These are phyloP conservation scores for Grantiella picta DNA, from an alignment of 2,113 vertebrate genomes.

Conservation along the genomic window DNA sequence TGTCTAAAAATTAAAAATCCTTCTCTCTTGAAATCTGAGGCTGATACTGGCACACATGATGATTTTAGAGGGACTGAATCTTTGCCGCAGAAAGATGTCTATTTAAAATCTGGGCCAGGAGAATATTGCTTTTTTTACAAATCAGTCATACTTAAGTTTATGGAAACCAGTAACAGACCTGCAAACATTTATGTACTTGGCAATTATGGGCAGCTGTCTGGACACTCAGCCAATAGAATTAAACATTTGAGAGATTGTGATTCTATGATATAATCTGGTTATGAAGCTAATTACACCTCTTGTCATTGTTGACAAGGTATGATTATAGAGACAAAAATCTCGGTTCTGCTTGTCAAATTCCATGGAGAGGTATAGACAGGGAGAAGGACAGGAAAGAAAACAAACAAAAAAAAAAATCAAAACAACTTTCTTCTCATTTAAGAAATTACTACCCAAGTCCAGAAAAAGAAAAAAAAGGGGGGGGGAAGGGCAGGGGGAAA, in stretches of 20 bases:
- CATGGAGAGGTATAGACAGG: neutral
- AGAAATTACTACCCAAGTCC: neutral
- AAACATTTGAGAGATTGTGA: neutral
- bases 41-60: neutral
- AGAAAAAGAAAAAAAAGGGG: neutral
- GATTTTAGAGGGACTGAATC: neutral
- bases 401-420: neutral
- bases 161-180: neutral
- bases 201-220: neutral
- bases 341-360: neutral
- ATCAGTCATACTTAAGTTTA: neutral
- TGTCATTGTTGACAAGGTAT: neutral
- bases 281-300: conserved; percentile 38
- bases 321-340: conserved; percentile 40
- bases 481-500: neutral
- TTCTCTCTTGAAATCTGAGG: neutral
- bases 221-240: neutral
- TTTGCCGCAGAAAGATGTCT: neutral
- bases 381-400: neutral
- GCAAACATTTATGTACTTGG: neutral
- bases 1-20: neutral
- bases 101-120: neutral
- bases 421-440: neutral
- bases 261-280: conserved; percentile 29
- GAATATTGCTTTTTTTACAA: neutral